phyloP scores from a whole-genome alignment of 2,113 vertebrate species.

The Baryphthengus martii region DNA sequence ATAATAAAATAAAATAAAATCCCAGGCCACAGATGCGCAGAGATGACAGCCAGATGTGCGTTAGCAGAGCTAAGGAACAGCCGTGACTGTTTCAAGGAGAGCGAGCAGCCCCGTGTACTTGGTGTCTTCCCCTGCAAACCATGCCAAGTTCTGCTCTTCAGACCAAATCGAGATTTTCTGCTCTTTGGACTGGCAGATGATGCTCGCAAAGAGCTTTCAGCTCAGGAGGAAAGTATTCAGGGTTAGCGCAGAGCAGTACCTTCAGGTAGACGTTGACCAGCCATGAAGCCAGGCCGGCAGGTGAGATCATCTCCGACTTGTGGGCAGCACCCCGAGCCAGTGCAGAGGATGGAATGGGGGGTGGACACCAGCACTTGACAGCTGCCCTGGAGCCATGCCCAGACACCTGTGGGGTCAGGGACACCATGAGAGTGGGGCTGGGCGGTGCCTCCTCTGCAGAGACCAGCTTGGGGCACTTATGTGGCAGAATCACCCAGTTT shows the following conservation, averaged over 20 bases:
- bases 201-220: not conserved
- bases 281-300: not conserved
- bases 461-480: rapidly evolving
- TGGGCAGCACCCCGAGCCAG: rapidly evolving
- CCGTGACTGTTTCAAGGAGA: not conserved
- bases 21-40: conserved; percentile 14
- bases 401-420: too few relatives aligned
- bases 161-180: conserved; percentile 33
- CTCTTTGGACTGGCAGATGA: not conserved
- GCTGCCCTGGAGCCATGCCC: not conserved
- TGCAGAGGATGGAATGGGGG: rapidly evolving
- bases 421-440: rapidly evolving
- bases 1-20: not conserved
- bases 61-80: not conserved
- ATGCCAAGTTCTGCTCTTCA: not conserved
- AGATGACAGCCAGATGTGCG: conserved; percentile 34
- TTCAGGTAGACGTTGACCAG: not conserved
- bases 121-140: not conserved
- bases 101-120: not conserved
- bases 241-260: not conserved
- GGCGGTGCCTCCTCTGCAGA: not conserved
- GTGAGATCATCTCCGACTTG: not conserved
- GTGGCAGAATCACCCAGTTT: rapidly evolving
- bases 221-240: not conserved
- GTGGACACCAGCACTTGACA: too few relatives aligned